A percentile compares a stretch with the other conserved stretches of the same genome.
Conservation (phyloP, 2,888 invertebrate species). For the Osedax fenrisi region DNA sequence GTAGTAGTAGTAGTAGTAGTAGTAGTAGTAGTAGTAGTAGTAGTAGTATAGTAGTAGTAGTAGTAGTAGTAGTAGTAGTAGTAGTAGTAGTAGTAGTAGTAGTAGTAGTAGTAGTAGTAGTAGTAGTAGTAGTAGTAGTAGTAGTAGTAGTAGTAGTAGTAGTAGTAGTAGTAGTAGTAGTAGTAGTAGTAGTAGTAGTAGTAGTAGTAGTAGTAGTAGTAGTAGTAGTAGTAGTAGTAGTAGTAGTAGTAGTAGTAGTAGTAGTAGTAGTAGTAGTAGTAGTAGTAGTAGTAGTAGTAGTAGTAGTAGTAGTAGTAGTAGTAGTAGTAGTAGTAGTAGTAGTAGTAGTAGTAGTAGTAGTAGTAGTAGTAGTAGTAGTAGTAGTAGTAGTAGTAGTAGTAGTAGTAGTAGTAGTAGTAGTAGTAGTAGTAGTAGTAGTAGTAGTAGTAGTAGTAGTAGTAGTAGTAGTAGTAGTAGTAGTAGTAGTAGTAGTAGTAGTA, state of each 20-base stretch:
- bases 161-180: conserved; percentile 20
- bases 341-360: not conserved
- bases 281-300: conserved; percentile 16
- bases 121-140: conserved; percentile 23
- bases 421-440: not conserved
- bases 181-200: conserved; percentile 19
- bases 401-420: not conserved
- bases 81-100: not conserved
- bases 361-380: not conserved
- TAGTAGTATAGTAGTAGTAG: conserved; percentile 9
- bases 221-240: not conserved
- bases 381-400: not conserved
- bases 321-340: not conserved
- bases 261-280: conserved; percentile 8
- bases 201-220: conserved; percentile 5
- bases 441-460: not conserved
- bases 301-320: not conserved
- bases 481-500: conserved; percentile 24
- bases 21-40: conserved; percentile 26
- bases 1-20: conserved; percentile 24
- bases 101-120: conserved; percentile 16
- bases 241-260: not conserved
- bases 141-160: conserved; percentile 23
- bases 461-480: not conserved
- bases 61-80: not conserved